These are phyloP conservation scores for Eriosoma lanigerum DNA, from an alignment of 1,140 invertebrate genomes.

Conservation along the genomic window DNA sequence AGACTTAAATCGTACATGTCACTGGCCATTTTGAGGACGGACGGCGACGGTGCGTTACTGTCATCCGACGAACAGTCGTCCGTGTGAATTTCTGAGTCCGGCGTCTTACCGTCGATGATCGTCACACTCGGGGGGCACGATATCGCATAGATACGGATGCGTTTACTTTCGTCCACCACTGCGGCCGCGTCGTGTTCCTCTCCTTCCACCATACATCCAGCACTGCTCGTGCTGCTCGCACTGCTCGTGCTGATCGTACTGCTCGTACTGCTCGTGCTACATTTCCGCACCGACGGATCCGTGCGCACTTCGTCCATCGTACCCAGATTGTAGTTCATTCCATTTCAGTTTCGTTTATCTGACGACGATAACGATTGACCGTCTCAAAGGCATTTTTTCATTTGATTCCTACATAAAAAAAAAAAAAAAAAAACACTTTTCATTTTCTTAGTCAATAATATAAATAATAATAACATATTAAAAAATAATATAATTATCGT, in stretches of 20 bases:
- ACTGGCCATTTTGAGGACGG: slow-evolving; percentile 18
- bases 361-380: neutral
- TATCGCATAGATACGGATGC: neutral
- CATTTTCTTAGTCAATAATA: no score
- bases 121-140: neutral
- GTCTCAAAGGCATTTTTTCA: neutral
- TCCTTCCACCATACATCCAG: neutral
- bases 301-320: slow-evolving; percentile 5
- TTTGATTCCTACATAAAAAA: neutral
- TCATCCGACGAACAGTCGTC: slow-evolving; percentile 42
- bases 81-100: slow-evolving; percentile 34
- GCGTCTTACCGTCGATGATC: neutral
- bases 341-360: neutral
- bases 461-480: no score
- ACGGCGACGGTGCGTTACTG: slow-evolving; percentile 27
- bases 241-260: slow-evolving; percentile 13
- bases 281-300: slow-evolving; percentile 25
- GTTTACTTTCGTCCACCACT: neutral
- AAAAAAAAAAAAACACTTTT: no score
- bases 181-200: neutral
- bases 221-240: neutral
- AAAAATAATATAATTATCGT: no score
- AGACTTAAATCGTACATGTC: slow-evolving; percentile 28
- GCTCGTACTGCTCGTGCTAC: slow-evolving; percentile 32
- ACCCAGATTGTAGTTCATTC: neutral